These are phyloP conservation scores for Tor tambroides DNA, from an alignment of 2,113 vertebrate genomes.

Conservation along the genomic window DNA sequence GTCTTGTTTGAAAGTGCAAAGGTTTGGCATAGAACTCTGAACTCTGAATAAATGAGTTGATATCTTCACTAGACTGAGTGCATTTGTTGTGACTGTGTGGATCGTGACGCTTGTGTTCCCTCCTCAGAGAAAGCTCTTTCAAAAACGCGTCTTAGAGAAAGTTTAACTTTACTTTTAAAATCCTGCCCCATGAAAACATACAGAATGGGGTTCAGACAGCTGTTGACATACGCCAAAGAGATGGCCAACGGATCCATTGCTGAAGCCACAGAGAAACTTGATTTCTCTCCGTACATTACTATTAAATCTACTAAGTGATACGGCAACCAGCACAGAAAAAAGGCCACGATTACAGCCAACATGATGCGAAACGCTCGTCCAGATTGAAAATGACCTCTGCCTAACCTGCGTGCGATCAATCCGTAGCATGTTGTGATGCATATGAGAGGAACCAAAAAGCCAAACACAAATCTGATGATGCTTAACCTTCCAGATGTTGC, in stretches of 20 bases:
- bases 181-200: conserved; percentile 81
- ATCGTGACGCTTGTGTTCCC: conserved; percentile 12
- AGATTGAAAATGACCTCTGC: conserved; percentile 58
- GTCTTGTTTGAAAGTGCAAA: background rate
- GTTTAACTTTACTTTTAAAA: conserved; percentile 74
- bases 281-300: conserved; percentile 5
- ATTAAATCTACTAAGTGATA: conserved; percentile 77
- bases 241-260: conserved; percentile 69
- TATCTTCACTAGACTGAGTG: background rate
- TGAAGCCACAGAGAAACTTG: accelerated
- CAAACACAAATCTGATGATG: conserved; percentile 68
- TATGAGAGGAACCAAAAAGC: conserved; percentile 78
- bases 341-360: conserved; percentile 66
- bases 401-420: conserved; percentile 65
- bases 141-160: conserved; percentile 71
- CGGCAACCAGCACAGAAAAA: conserved; percentile 82
- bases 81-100: conserved; percentile 2
- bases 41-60: background rate
- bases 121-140: conserved; percentile 78
- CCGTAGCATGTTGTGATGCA: conserved; percentile 73
- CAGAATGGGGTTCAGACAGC: conserved; percentile 81
- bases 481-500: background rate
- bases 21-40: background rate
- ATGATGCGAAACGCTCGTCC: conserved; percentile 69
- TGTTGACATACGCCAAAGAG: conserved; percentile 78